Evolutionary conservation across 2,888 invertebrate genomes (phyloP).

Genomic region (Helicoverpa assulta): DNA sequence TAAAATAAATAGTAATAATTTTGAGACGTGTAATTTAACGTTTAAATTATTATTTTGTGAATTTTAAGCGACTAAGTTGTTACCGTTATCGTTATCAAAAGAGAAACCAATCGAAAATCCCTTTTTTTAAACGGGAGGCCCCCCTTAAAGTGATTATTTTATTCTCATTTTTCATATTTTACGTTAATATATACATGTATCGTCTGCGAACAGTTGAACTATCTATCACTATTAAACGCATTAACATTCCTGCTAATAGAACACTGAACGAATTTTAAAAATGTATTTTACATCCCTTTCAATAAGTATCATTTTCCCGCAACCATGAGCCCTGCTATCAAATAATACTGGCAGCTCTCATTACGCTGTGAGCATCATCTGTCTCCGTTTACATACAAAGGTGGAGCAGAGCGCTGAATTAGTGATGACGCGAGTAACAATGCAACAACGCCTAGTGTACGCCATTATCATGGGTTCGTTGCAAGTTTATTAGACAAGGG

Average conservation of each 20-base stretch:
- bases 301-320: neutral
- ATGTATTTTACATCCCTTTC: neutral
- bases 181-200: too few relatives aligned
- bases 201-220: too few relatives aligned
- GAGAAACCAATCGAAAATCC: too few relatives aligned
- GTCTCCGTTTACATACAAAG: constrained; percentile 38
- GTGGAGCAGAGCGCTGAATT: constrained; percentile 32
- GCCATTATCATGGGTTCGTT: constrained; percentile 25
- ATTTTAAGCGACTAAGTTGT: too few relatives aligned
- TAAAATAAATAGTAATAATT: too few relatives aligned
- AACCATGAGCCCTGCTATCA: neutral
- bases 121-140: too few relatives aligned
- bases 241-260: neutral
- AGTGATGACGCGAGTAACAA: constrained; percentile 48
- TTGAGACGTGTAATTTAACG: too few relatives aligned
- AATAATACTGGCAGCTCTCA: constrained; percentile 3
- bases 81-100: too few relatives aligned
- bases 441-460: constrained; percentile 7
- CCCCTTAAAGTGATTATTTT: too few relatives aligned
- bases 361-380: constrained; percentile 26
- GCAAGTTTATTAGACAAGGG: neutral
- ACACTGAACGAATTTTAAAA: neutral
- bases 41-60: too few relatives aligned
- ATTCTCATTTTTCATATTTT: too few relatives aligned
- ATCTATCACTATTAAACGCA: too few relatives aligned